Conservation (phyloP, 2,888 invertebrate genomes). For the Vannuccia rotundouncinata region DNA sequence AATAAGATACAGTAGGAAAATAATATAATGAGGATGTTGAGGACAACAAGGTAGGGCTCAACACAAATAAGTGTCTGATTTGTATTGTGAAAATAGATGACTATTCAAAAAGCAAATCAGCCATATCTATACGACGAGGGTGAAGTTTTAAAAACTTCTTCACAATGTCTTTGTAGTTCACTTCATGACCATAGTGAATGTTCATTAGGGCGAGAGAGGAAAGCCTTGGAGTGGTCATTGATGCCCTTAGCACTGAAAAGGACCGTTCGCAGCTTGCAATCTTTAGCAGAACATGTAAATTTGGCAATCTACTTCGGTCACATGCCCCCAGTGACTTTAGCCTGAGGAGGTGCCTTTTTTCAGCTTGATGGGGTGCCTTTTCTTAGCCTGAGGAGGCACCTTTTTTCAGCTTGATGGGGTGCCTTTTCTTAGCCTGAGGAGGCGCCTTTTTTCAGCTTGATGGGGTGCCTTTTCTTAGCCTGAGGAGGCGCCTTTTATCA, state of each 20-base stretch:
- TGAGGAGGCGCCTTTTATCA: too few relatives aligned
- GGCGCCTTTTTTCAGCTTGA: too few relatives aligned
- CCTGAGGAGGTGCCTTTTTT: too few relatives aligned
- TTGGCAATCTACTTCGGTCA: background rate
- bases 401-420: too few relatives aligned
- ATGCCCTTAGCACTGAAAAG: background rate
- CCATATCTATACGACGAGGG: slow-evolving; percentile 46
- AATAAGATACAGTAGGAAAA: background rate
- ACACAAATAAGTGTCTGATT: background rate
- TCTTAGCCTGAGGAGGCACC: too few relatives aligned
- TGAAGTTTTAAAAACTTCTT: slow-evolving; percentile 25
- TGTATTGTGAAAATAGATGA: background rate
- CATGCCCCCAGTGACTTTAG: background rate
- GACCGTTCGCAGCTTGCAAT: background rate
- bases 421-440: too few relatives aligned
- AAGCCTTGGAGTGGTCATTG: background rate
- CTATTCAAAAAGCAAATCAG: slow-evolving; percentile 31
- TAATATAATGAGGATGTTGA: background rate
- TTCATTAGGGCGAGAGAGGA: background rate
- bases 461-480: too few relatives aligned
- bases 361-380: too few relatives aligned
- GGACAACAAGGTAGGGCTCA: background rate
- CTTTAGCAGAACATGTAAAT: background rate
- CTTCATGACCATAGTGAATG: background rate
- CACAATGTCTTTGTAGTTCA: background rate